A percentile compares a stretch with the other conserved stretches of the same genome.
phyloP scores from a whole-genome alignment of 2,888 invertebrate species.

The Acronicta psi region DNA sequence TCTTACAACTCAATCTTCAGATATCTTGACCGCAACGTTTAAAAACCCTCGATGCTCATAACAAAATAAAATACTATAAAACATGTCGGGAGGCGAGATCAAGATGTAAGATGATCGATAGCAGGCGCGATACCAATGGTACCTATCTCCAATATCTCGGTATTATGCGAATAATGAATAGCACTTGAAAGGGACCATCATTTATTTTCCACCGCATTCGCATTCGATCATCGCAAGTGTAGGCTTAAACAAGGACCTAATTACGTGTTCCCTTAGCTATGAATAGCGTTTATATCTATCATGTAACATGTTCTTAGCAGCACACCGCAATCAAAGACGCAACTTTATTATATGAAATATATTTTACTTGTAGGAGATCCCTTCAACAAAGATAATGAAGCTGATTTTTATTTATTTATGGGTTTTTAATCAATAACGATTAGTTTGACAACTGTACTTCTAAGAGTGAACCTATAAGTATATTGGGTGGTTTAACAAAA shows the following conservation, averaged over 20 bases:
- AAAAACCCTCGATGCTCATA: slow-evolving; percentile 43
- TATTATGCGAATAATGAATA: slow-evolving; percentile 55
- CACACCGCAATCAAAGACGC: slow-evolving; percentile 19
- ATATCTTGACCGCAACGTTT: slow-evolving; percentile 51
- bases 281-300: slow-evolving; percentile 38
- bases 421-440: slow-evolving; percentile 9
- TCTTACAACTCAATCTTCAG: slow-evolving; percentile 56
- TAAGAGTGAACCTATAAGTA: no score
- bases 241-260: slow-evolving; percentile 51
- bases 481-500: no score
- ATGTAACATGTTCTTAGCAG: slow-evolving; percentile 25
- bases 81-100: slow-evolving; percentile 54
- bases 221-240: slow-evolving; percentile 48
- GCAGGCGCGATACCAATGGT: slow-evolving; percentile 49
- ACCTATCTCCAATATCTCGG: slow-evolving; percentile 52
- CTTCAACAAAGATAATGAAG: slow-evolving; percentile 18
- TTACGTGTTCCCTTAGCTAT: slow-evolving; percentile 40
- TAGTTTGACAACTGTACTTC: not conserved
- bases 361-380: slow-evolving; percentile 31
- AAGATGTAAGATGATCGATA: slow-evolving; percentile 60
- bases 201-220: slow-evolving; percentile 48
- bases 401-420: slow-evolving; percentile 23
- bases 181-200: slow-evolving; percentile 45
- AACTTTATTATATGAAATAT: slow-evolving; percentile 23
- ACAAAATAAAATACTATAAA: slow-evolving; percentile 52